Evolutionary conservation across 2,113 vertebrate species (phyloP).

Genomic region (Phylloscopus trochilus): DNA sequence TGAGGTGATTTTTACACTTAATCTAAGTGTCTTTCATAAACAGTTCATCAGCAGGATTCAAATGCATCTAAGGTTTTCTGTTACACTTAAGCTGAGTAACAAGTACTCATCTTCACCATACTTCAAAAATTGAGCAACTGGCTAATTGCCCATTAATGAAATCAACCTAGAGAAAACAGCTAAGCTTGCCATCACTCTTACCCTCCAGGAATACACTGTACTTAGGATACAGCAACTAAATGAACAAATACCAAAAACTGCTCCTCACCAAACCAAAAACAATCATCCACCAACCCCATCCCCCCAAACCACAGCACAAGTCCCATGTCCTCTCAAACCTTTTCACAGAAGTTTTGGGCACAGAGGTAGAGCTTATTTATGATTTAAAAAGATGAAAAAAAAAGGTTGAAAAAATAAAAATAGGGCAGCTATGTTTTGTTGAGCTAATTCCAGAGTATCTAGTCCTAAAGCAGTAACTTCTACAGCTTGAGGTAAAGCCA

Average conservation of each 20-base stretch:
- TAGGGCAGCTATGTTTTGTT: accelerated
- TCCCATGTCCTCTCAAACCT: accelerated
- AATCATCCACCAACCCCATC: no score
- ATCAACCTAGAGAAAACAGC: neutral
- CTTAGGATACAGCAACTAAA: neutral
- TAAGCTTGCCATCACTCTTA: neutral
- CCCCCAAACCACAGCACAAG: neutral
- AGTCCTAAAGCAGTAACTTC: neutral
- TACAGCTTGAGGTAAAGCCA: neutral
- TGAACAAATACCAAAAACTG: accelerated
- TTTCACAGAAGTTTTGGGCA: neutral
- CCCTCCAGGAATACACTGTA: neutral
- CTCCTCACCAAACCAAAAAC: neutral
- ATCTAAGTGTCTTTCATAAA: neutral
- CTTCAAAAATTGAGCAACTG: neutral
- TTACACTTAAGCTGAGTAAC: neutral
- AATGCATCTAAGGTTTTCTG: neutral
- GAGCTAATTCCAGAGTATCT: neutral
- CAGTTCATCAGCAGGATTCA: neutral
- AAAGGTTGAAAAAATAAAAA: neutral
- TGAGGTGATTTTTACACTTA: neutral
- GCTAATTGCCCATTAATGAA: neutral
- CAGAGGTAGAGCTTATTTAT: neutral
- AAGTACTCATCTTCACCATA: neutral
- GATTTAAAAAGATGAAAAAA: neutral